Evolutionary conservation across 1,140 invertebrate genomes (phyloP).

Genomic region (Zaprionus taronus): DNA sequence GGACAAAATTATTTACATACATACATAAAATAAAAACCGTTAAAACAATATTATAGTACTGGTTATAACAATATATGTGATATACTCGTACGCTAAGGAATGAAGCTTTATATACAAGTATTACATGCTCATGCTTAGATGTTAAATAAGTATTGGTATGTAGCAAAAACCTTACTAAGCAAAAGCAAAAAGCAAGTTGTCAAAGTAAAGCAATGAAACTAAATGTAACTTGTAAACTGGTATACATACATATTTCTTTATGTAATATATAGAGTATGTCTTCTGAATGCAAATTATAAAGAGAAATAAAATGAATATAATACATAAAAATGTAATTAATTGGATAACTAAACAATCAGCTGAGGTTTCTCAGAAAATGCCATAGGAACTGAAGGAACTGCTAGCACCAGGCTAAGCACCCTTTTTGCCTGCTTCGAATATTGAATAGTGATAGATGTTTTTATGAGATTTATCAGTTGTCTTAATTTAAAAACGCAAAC

Average conservation of each 20-base stretch:
- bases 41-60: neutral
- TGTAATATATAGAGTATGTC: conserved; percentile 25
- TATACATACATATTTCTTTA: conserved; percentile 24
- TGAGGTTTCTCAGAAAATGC: conserved; percentile 13
- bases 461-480: conserved; percentile 29
- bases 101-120: conserved; percentile 16
- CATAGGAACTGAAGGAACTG: conserved; percentile 2
- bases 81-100: neutral
- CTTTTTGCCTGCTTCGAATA: conserved; percentile 10
- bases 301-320: conserved; percentile 25
- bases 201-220: conserved; percentile 61
- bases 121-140: conserved; percentile 12
- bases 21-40: neutral
- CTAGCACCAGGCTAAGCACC: conserved; percentile 15
- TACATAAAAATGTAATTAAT: conserved; percentile 13
- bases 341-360: conserved; percentile 19
- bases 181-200: conserved; percentile 63
- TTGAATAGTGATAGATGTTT: conserved; percentile 34
- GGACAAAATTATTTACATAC: conserved; percentile 4
- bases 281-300: conserved; percentile 25
- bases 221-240: conserved; percentile 10
- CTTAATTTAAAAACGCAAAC: conserved; percentile 57
- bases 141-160: conserved; percentile 21
- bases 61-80: neutral
- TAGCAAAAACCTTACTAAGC: conserved; percentile 50